Conservation (phyloP, 2,888 invertebrate species). For the Eurytoma californica region DNA sequence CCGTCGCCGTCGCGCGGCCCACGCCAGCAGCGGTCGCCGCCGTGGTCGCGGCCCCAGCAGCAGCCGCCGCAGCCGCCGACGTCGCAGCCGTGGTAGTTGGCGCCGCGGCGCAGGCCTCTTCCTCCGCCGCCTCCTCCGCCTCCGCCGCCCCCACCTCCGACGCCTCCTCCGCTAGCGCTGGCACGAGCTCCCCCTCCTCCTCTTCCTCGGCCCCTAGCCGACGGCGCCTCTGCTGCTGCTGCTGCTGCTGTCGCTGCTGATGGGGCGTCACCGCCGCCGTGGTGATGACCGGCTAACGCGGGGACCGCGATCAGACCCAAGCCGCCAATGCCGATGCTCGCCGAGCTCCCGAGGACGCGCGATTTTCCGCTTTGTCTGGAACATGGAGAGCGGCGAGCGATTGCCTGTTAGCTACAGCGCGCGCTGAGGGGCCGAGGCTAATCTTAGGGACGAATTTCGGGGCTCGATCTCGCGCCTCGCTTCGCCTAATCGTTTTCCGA, state of each 20-base stretch:
- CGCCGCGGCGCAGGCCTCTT: conserved; percentile 12
- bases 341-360: neutral
- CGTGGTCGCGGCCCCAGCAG: conserved; percentile 25
- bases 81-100: conserved; percentile 19
- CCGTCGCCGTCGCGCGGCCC: conserved; percentile 46
- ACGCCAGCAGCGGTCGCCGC: conserved; percentile 21
- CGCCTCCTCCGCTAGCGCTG: conserved; percentile 2
- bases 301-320: conserved; percentile 8
- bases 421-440: no score
- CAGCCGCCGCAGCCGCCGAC: conserved; percentile 23
- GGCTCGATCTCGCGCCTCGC: no score
- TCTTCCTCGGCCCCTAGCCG: conserved; percentile 6
- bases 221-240: conserved; percentile 41
- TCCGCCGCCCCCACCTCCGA: neutral
- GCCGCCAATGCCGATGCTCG: conserved; percentile 25
- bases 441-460: no score
- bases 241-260: conserved; percentile 11
- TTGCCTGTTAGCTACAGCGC: no score
- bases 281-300: conserved; percentile 14
- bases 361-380: conserved; percentile 43
- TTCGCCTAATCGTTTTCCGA: no score
- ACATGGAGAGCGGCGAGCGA: neutral
- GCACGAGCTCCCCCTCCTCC: neutral
- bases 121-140: conserved; percentile 11
- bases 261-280: conserved; percentile 38